Evolutionary conservation across 2,113 vertebrate genomes (phyloP).

Genomic region (Tylochromis polylepis): DNA sequence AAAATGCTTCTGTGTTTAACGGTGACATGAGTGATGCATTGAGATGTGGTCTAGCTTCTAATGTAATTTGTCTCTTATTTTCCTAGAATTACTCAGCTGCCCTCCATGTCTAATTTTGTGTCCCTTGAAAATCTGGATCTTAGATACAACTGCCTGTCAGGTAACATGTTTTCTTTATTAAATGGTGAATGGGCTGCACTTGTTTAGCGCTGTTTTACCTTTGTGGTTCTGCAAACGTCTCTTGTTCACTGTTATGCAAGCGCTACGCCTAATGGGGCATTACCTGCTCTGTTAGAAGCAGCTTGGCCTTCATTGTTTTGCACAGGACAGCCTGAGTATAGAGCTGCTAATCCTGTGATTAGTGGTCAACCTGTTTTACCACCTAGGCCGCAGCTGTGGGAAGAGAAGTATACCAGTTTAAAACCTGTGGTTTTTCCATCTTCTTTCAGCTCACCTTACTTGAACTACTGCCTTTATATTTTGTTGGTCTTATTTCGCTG

Average conservation of each 20-base stretch:
- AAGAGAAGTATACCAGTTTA: not conserved
- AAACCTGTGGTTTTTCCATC: not conserved
- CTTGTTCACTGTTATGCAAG: not conserved
- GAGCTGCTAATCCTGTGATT: not conserved
- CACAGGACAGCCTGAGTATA: not conserved
- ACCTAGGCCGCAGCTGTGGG: not conserved
- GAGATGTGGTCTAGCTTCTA: not conserved
- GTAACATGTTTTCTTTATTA: conserved; percentile 62
- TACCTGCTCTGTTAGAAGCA: not conserved
- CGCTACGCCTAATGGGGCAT: not conserved
- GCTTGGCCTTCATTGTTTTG: not conserved
- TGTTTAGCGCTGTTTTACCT: not conserved
- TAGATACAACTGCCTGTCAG: conserved; percentile 88
- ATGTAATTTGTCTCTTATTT: conserved; percentile 19
- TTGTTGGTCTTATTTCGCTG: not conserved
- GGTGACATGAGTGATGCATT: not conserved
- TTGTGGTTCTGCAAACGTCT: not conserved
- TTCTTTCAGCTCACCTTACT: not conserved
- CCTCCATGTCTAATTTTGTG: conserved; percentile 76
- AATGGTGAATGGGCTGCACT: not conserved
- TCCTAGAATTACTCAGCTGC: conserved; percentile 81
- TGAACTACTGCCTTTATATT: not conserved
- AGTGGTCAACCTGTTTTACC: not conserved
- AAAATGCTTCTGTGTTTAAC: not conserved
- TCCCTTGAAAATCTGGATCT: conserved; percentile 83